Evolutionary conservation across 2,888 invertebrate species (phyloP).

Genomic region (Netelia melanura): DNA sequence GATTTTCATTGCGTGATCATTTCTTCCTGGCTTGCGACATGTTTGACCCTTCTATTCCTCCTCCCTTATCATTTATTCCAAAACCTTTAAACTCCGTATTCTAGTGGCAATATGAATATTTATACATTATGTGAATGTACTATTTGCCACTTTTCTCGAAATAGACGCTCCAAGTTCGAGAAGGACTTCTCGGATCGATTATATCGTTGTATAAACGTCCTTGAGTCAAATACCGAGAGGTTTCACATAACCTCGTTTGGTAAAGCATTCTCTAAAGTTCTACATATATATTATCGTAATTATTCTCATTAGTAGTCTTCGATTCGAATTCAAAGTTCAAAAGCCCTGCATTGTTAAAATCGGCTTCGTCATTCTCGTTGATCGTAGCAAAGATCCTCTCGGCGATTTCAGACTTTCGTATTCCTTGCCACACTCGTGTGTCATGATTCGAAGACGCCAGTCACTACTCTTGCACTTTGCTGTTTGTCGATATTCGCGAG

Average conservation of each 20-base stretch:
- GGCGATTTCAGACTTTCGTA: neutral
- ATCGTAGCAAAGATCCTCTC: neutral
- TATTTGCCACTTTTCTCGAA: constrained; percentile 63
- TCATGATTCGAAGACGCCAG: neutral
- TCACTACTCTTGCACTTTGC: constrained; percentile 2
- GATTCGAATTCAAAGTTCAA: neutral
- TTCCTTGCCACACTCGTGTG: neutral
- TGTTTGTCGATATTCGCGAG: constrained; percentile 15
- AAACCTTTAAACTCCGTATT: neutral
- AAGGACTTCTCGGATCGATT: constrained; percentile 23
- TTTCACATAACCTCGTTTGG: constrained; percentile 56
- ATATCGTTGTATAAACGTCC: constrained; percentile 48
- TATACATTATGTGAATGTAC: constrained; percentile 51
- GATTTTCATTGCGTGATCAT: neutral
- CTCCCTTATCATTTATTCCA: neutral
- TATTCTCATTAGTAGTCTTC: neutral
- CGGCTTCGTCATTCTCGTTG: neutral
- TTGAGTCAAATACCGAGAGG: constrained; percentile 48
- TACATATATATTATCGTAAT: neutral
- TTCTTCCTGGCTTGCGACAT: neutral
- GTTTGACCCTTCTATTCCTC: neutral
- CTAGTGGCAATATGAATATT: constrained; percentile 63
- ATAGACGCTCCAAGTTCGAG: constrained; percentile 36
- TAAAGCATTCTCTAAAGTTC: constrained; percentile 39
- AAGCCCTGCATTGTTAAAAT: neutral